Evolutionary conservation across 2,888 invertebrate species (phyloP), one percentile per base, ranked within the genome.

Genomic region (Apodemia zela): DNA sequence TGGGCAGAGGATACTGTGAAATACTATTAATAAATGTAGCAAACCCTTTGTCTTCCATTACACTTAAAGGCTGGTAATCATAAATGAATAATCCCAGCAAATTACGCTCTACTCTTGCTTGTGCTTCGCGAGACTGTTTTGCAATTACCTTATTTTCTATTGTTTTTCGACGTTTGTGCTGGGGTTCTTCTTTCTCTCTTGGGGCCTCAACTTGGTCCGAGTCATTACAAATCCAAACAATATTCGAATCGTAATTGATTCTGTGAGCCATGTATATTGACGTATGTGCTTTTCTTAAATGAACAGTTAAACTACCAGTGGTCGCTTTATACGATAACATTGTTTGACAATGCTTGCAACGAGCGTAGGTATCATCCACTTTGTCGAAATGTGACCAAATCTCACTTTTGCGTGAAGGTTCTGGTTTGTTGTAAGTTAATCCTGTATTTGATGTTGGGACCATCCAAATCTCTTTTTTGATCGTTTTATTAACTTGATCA

Each of bases 1-100:
- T 57, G 1, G 54, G 54, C 29, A 57, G n/a, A 29, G 25, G 25
- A 8, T 29, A n/a, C 6, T 15, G 15, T 57, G 54, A 57, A 15
- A 57, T 57, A n/a, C 15, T 57, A 15, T 57, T 57, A 7, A 57
- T 25, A 29, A 57, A 57, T 25, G 29, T 8, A 15, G 54, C 25
- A 57, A 57, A 57, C 29, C 54, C 54, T 15, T 25, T 57, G n/a
- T 57, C 54, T 25, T 57, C 54, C 6, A 29, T 29, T 7, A 57
- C n/a, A 57, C 54, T n/a, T 21, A 57, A 57, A 57, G 54, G 25
- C 25, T 57, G 54, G n/a, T 25, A 57, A 29, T 57, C 54, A 21
- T 57, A 29, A 57, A 57, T 25, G 13, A 57, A 57, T 29, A 57
- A n/a, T 57, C 25, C 25, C 7, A 57, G n/a, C 25, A 54, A 21